Base-by-base conservation (phyloP, 2,888 invertebrate species). In the Trachelus tabidus region DNA sequence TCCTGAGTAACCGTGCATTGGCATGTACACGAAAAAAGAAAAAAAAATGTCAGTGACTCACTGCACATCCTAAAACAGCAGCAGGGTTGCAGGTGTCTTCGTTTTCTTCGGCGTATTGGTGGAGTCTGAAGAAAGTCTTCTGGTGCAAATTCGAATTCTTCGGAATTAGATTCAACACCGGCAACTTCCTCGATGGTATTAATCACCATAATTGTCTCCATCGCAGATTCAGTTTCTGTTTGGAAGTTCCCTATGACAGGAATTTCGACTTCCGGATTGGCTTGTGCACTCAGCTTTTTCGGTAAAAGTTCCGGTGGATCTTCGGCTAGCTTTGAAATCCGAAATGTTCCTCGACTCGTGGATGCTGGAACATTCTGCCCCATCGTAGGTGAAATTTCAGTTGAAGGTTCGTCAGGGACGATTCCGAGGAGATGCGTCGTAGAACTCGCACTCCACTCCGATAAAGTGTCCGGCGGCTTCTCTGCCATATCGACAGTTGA, bases 401-500 rank as follows among this genome's bases (percentile, higher is more conserved):
- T 56, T 23, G 56, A 56, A 56, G 56, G 9, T 56, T 56, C 71
- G 71, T 31, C 71, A 34, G 71, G 34, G 33, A 71, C 30, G 12
- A 12, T 71, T 2, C 15, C 33, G 33, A 34, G 33, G 12, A 34
- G 71, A 31, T 33, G 34, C 33, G 77, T 68, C 75, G 71, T 30
- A 12, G 77, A 77, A 15, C 37, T 69, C 34, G 68, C 75, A 56
- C 77, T 77, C 35, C 34, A 34, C 33, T 69, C 69, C 31, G 75
- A 69, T 15, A 34, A 31, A 56, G 75, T 40, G 40, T 77, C 77
- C 34, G n/a, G n/a, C 35, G 69, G 68, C 33, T 34, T 68, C 12
- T 75, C 77, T 75, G 75, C 77, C 77, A 77, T 77, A 77, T 34
- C 77, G 77, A 15, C 77, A 1, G 71, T 75, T 56, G 77, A 71